Conservation (phyloP, 2,888 invertebrate genomes). For the Didymodactylos carnosus region DNA sequence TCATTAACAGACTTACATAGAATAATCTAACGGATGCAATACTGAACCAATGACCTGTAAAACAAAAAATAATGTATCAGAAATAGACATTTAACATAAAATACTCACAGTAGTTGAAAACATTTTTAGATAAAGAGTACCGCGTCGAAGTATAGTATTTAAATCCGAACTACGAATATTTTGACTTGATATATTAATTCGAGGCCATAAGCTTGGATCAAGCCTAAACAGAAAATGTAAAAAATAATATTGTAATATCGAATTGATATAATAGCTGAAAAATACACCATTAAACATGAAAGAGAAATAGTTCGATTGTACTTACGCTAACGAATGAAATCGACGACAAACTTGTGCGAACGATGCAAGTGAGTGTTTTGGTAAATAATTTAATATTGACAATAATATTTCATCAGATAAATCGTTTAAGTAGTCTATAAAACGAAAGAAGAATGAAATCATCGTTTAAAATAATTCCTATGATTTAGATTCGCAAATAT, state of each 20-base stretch:
- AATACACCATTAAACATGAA: no score
- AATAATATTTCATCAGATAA: conserved; percentile 70
- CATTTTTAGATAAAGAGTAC: not conserved
- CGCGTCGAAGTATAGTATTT: not conserved
- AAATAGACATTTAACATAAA: no score
- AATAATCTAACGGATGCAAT: no score
- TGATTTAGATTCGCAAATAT: no score
- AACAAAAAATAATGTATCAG: no score
- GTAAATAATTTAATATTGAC: conserved; percentile 56
- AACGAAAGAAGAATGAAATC: no score
- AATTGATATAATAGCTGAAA: not conserved
- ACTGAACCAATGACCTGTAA: no score
- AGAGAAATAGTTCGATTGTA: no score
- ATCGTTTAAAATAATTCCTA: no score
- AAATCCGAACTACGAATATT: not conserved
- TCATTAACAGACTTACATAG: no score
- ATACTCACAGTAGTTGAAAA: not conserved
- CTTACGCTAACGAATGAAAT: conserved; percentile 52
- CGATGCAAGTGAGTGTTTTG: conserved; percentile 51
- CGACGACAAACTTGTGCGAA: conserved; percentile 53
- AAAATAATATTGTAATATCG: not conserved
- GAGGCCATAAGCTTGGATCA: not conserved
- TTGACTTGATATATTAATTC: not conserved
- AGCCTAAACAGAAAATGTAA: not conserved
- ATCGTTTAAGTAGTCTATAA: conserved; percentile 48